Evolutionary conservation across 2,113 vertebrate genomes (phyloP).

Genomic region (Nymphicus hollandicus): DNA sequence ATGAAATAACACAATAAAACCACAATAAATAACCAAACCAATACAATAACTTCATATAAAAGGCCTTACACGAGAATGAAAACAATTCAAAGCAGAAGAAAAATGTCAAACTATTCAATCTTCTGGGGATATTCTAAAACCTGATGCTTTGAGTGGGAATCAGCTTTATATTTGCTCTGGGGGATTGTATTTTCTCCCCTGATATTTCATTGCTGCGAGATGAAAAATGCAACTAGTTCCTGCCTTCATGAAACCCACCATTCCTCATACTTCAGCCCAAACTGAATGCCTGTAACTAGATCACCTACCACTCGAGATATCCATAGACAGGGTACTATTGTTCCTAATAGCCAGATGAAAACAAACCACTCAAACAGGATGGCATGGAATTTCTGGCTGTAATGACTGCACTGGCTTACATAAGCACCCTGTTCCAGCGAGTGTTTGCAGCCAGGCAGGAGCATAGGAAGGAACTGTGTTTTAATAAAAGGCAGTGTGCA

Average conservation of each 20-base stretch:
- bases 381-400: not conserved
- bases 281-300: not conserved
- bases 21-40: not conserved
- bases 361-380: not conserved
- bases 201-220: not conserved
- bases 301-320: not conserved
- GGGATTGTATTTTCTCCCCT: not conserved
- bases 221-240: not conserved
- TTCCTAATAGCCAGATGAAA: not conserved
- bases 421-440: not conserved
- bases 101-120: not conserved
- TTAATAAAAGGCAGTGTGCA: not conserved
- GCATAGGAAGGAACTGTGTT: not conserved
- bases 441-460: not conserved
- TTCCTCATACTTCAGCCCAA: not conserved
- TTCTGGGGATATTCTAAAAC: not conserved
- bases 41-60: not conserved
- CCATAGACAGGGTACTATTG: not conserved
- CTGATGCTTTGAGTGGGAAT: not conserved
- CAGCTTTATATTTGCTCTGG: not conserved
- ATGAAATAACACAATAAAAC: not conserved
- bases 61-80: not conserved
- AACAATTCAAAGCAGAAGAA: not conserved
- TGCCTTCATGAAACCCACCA: not conserved
- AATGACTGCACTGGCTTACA: not conserved